phyloP scores from a whole-genome alignment of 2,888 invertebrate genomes.

The Monochamus alternatus region DNA sequence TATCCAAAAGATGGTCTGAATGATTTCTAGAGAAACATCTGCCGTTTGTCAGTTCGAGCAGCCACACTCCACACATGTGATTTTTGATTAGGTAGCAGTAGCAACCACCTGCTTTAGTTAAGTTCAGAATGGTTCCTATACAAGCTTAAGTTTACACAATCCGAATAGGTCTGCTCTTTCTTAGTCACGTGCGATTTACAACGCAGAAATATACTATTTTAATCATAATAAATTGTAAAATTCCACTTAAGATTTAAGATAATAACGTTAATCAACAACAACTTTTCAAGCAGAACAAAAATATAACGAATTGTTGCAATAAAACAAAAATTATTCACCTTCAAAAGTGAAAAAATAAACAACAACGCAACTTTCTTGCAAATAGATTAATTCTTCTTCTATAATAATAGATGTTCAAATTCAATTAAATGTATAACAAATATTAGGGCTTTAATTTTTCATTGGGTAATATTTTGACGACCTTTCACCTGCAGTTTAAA shows the following conservation, averaged over 20 bases:
- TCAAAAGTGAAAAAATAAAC: constrained; percentile 13
- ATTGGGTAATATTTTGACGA: constrained; percentile 10
- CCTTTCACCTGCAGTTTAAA: neutral
- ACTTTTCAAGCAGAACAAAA: neutral
- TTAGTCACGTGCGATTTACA: constrained; percentile 29
- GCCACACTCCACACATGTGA: constrained; percentile 33
- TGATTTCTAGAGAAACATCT: constrained; percentile 35
- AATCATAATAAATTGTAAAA: too few relatives aligned
- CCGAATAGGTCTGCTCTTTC: constrained; percentile 15
- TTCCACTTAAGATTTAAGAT: neutral
- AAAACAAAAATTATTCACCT: constrained; percentile 13
- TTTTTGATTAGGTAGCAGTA: constrained; percentile 13
- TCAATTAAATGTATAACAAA: too few relatives aligned
- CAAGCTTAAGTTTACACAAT: neutral
- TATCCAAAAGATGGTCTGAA: constrained; percentile 35
- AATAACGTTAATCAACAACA: neutral
- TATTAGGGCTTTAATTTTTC: too few relatives aligned
- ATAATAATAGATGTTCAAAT: too few relatives aligned
- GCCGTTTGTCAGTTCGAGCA: constrained; percentile 30
- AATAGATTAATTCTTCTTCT: too few relatives aligned
- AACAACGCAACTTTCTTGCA: neutral
- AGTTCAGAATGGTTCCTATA: neutral
- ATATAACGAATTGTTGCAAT: constrained; percentile 2
- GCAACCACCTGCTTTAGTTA: constrained; percentile 32
- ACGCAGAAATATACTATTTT: neutral